Conservation (phyloP, 2,888 invertebrate genomes). For the Drosophila leonis region DNA sequence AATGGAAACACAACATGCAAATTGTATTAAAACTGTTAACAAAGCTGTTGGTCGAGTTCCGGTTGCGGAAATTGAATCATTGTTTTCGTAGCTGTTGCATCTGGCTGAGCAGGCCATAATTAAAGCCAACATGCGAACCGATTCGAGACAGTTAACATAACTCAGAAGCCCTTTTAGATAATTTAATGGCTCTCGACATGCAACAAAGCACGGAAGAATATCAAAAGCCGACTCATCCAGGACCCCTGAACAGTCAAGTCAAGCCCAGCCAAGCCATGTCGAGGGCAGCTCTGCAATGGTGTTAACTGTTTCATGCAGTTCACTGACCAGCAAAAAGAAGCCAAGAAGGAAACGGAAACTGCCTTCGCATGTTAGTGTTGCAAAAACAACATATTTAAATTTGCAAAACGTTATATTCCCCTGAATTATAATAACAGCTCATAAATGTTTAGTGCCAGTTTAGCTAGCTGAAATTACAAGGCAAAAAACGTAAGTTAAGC, state of each 20-base stretch:
- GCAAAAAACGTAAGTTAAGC: neutral
- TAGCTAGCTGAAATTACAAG: neutral
- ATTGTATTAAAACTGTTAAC: conserved; percentile 45
- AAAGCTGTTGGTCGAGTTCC: conserved; percentile 48
- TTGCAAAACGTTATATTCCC: neutral
- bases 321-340: conserved; percentile 49
- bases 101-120: conserved; percentile 35
- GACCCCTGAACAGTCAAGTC: neutral
- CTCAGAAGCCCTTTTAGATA: conserved; percentile 34
- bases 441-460: neutral
- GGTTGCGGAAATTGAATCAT: conserved; percentile 66
- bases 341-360: conserved; percentile 33
- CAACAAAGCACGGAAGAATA: conserved; percentile 44
- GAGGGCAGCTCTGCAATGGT: conserved; percentile 23
- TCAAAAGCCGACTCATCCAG: neutral
- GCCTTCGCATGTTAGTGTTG: conserved; percentile 9
- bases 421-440: neutral
- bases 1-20: conserved; percentile 34
- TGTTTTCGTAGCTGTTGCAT: conserved; percentile 39
- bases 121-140: conserved; percentile 60
- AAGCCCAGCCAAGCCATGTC: neutral
- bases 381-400: conserved; percentile 7
- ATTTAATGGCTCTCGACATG: conserved; percentile 65
- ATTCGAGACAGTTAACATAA: conserved; percentile 52
- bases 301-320: conserved; percentile 49